phyloP scores from a whole-genome alignment of 2,888 invertebrate species.

The Mayetiola destructor region DNA sequence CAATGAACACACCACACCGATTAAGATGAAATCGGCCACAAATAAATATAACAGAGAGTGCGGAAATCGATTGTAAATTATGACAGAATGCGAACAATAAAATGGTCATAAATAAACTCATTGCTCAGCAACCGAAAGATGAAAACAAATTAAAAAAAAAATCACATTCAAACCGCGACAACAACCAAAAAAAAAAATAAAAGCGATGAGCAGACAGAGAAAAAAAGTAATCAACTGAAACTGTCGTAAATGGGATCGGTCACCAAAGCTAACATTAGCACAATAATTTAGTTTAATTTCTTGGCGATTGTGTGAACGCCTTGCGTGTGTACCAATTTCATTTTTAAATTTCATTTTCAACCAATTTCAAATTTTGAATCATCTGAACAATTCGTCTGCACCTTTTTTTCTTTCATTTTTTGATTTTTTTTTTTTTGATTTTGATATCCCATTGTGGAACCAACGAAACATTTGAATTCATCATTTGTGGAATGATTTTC shows the following conservation, averaged over 20 bases:
- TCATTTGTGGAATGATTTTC: background rate
- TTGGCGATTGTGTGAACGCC: conserved; percentile 1
- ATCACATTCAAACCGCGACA: no score
- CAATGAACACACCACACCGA: no score
- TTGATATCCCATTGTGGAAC: no score
- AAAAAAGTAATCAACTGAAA: background rate
- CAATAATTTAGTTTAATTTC: conserved; percentile 10
- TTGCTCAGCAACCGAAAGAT: no score
- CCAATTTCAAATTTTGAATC: background rate
- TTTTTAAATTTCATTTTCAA: background rate
- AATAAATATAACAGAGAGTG: no score
- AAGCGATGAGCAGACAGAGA: background rate
- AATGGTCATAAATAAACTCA: no score
- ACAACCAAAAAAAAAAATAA: background rate
- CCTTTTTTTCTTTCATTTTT: background rate
- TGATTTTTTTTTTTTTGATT: background rate
- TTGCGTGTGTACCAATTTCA: conserved; percentile 6
- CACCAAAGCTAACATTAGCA: conserved; percentile 8
- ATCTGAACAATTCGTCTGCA: background rate
- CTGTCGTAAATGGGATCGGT: conserved; percentile 9
- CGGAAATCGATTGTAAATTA: no score
- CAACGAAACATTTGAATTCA: background rate
- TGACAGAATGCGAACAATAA: no score
- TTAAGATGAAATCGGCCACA: no score
- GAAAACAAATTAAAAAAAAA: no score